These are phyloP conservation scores for Eospalax fontanierii DNA, from an alignment of 2,797 vertebrate genomes.

Conservation along the genomic window DNA sequence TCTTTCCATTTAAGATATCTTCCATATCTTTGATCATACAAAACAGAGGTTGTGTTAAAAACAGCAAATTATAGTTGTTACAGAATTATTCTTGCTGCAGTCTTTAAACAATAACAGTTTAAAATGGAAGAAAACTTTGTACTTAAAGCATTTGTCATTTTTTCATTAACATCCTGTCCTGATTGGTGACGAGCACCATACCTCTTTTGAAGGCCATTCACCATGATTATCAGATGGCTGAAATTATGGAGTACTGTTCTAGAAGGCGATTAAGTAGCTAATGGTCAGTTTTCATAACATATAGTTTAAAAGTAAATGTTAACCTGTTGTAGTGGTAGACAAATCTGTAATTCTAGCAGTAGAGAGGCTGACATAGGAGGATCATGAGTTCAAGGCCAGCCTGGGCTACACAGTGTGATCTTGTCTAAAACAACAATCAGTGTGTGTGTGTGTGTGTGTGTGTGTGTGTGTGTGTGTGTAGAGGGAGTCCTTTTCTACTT, in stretches of 20 bases:
- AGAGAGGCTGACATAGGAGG: not conserved
- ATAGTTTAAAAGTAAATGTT: not conserved
- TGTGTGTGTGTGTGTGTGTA: not conserved
- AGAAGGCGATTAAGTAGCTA: not conserved
- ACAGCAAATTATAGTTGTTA: conserved; percentile 19
- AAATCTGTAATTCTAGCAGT: not conserved
- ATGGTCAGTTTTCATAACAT: not conserved
- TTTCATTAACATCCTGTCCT: not conserved
- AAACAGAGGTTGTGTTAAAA: conserved; percentile 19
- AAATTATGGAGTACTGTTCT: not conserved
- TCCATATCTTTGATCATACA: not conserved
- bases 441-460: too few species aligned
- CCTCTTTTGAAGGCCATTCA: conserved; percentile 8
- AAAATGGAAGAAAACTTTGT: not conserved
- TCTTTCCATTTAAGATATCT: conserved; percentile 62
- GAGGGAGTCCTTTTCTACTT: not conserved
- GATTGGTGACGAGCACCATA: not conserved
- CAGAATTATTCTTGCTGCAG: not conserved
- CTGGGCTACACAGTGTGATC: not conserved
- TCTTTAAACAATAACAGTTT: not conserved
- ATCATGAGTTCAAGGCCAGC: not conserved
- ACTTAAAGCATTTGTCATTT: not conserved
- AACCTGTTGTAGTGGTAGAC: not conserved
- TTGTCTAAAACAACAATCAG: not conserved
- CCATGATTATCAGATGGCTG: not conserved